phyloP scores from a whole-genome alignment of 1,140 invertebrate genomes.

The Carposina sasakii region DNA sequence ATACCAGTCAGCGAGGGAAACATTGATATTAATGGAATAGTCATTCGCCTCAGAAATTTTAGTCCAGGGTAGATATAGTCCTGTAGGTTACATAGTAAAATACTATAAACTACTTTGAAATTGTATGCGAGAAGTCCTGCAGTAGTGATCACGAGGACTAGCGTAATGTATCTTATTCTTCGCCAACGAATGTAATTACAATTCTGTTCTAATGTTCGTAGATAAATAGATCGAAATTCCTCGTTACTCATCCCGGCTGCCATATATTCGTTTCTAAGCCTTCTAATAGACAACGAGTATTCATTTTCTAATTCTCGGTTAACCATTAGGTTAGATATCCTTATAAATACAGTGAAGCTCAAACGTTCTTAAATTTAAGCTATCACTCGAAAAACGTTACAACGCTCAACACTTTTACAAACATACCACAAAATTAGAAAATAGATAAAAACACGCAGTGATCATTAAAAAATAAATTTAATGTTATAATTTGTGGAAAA shows the following conservation, averaged over 20 bases:
- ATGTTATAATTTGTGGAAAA: too few relatives aligned
- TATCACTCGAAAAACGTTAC: too few relatives aligned
- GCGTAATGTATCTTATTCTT: neutral
- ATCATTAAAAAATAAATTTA: too few relatives aligned
- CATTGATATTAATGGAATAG: conserved; percentile 75
- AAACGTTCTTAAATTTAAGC: too few relatives aligned
- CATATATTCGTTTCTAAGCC: conserved; percentile 36
- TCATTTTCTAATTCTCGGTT: conserved; percentile 35
- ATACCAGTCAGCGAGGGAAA: conserved; percentile 79
- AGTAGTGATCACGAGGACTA: conserved; percentile 13
- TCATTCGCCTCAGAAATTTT: conserved; percentile 74
- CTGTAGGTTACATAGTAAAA: conserved; percentile 77
- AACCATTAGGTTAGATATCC: conserved; percentile 15
- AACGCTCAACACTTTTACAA: too few relatives aligned
- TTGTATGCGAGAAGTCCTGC: conserved; percentile 26
- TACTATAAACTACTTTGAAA: conserved; percentile 67
- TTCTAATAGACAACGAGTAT: conserved; percentile 43
- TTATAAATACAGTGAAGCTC: neutral
- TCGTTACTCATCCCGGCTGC: conserved; percentile 62
- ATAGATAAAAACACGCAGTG: too few relatives aligned
- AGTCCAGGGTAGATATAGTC: conserved; percentile 81
- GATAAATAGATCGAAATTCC: conserved; percentile 71
- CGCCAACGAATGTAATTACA: conserved; percentile 1
- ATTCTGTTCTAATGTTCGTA: conserved; percentile 57
- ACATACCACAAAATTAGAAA: too few relatives aligned